Conservation (phyloP, 2,888 invertebrate genomes). For the Lasius fuliginosus region DNA sequence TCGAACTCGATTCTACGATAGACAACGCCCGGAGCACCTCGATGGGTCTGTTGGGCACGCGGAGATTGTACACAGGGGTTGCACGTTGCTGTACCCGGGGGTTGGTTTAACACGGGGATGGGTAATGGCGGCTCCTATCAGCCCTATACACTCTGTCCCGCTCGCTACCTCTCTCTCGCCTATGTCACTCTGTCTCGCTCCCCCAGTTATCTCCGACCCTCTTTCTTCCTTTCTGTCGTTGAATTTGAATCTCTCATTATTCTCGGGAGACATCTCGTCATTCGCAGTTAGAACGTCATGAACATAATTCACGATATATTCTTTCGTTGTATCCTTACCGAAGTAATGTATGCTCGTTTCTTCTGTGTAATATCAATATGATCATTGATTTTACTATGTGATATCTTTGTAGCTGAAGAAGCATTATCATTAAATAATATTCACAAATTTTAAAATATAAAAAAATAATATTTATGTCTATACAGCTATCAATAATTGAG, state of each 20-base stretch:
- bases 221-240: not conserved
- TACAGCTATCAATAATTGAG: not conserved
- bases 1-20: slow-evolving; percentile 55
- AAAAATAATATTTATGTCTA: not conserved
- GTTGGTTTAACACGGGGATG: slow-evolving; percentile 52
- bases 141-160: slow-evolving; percentile 76
- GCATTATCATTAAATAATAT: not conserved
- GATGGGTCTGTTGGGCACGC: slow-evolving; percentile 64
- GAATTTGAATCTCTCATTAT: slow-evolving; percentile 49
- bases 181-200: not conserved
- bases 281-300: slow-evolving; percentile 32
- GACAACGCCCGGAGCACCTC: slow-evolving; percentile 61
- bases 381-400: not conserved
- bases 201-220: not conserved
- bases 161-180: not conserved
- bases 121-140: slow-evolving; percentile 77
- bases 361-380: not conserved
- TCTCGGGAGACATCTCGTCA: slow-evolving; percentile 19
- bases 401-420: not conserved
- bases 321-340: not conserved
- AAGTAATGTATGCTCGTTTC: not conserved
- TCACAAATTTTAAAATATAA: not conserved
- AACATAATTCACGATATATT: slow-evolving; percentile 10
- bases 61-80: slow-evolving; percentile 78
- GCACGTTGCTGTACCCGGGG: slow-evolving; percentile 67